phyloP scores from a whole-genome alignment of 2,113 vertebrate species.

The Vombatus ursinus region DNA sequence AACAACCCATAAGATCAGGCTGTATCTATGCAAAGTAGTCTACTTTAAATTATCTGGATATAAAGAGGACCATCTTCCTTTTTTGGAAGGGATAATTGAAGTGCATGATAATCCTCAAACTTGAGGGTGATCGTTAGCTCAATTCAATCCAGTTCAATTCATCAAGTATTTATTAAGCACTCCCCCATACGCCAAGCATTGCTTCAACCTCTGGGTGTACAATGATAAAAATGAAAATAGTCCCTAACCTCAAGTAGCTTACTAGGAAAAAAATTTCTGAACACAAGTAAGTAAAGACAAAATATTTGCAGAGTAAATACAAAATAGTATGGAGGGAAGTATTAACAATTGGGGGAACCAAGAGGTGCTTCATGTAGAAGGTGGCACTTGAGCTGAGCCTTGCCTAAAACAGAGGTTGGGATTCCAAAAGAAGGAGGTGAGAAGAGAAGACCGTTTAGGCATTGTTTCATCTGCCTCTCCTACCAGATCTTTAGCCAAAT shows the following conservation, averaged over 20 bases:
- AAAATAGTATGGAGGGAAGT: background rate
- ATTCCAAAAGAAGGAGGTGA: background rate
- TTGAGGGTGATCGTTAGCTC: background rate
- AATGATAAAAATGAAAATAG: background rate
- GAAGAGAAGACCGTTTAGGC: background rate
- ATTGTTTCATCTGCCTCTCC: background rate
- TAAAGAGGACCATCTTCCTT: background rate
- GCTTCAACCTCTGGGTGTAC: background rate
- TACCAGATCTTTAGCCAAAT: background rate
- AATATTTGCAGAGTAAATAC: background rate
- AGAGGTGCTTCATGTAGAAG: background rate
- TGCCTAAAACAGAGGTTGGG: background rate
- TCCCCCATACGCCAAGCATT: background rate
- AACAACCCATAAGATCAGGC: background rate
- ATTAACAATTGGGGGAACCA: background rate
- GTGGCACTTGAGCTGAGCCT: background rate
- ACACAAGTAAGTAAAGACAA: background rate
- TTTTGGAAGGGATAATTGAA: background rate
- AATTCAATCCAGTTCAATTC: background rate
- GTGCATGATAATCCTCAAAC: background rate
- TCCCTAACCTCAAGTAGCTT: background rate
- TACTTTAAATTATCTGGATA: background rate
- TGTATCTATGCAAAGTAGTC: background rate
- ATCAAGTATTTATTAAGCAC: background rate
- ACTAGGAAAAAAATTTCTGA: background rate